A percentile compares a stretch with the other conserved stretches of the same genome.
These are phyloP conservation scores for Geotrypetes seraphini DNA, from an alignment of 2,797 vertebrate species.

Conservation along the genomic window DNA sequence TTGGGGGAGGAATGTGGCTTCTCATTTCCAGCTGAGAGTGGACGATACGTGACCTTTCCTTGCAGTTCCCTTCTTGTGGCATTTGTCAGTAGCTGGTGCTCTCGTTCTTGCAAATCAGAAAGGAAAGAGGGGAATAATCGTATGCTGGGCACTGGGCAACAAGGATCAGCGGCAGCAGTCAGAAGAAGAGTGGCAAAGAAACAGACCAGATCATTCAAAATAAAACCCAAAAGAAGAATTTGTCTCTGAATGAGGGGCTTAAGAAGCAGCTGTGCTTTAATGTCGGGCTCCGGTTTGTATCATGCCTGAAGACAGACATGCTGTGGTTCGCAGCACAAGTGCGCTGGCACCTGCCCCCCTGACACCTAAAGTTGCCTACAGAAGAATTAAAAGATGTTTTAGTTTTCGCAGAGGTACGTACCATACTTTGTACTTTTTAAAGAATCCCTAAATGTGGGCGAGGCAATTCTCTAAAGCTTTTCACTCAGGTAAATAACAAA, in stretches of 20 bases:
- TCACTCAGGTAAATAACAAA: too few relatives aligned
- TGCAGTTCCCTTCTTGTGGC: conserved; percentile 16
- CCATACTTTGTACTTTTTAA: neutral
- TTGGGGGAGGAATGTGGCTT: conserved; percentile 26
- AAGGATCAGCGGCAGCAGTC: conserved; percentile 4
- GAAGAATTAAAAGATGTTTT: conserved; percentile 71
- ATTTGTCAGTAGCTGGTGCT: neutral
- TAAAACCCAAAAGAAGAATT: conserved; percentile 5
- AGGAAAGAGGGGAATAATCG: conserved; percentile 33
- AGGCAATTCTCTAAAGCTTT: too few relatives aligned
- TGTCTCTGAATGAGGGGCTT: conserved; percentile 19
- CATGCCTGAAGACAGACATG: conserved; percentile 63
- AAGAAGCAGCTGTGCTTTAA: conserved; percentile 14
- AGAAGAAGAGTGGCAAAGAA: conserved; percentile 9
- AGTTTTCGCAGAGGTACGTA: conserved; percentile 72
- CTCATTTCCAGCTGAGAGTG: conserved; percentile 19
- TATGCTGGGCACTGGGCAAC: too few relatives aligned
- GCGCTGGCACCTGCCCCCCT: conserved; percentile 56
- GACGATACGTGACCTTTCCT: conserved; percentile 33
- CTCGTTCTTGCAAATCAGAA: neutral
- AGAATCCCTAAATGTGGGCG: too few relatives aligned
- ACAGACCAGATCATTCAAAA: conserved; percentile 14
- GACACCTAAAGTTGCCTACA: conserved; percentile 65
- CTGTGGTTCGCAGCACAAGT: conserved; percentile 50
- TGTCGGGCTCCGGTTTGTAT: conserved; percentile 30